Evolutionary conservation across 2,113 vertebrate genomes (phyloP).

Genomic region (Ictalurus punctatus): DNA sequence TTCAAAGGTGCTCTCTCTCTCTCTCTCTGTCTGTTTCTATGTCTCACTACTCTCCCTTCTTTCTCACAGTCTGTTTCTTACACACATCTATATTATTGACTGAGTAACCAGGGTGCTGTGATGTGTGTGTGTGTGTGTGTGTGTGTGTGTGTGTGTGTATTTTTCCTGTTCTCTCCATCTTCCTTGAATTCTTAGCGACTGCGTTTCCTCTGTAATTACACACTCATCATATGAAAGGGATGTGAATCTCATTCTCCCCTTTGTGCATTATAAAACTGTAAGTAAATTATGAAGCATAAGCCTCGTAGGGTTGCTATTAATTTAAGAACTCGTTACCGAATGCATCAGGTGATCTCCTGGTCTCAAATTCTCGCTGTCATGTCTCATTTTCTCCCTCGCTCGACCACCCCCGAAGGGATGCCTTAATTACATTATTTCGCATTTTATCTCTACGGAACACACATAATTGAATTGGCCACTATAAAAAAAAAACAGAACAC

Average conservation of each 20-base stretch:
- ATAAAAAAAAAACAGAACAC: neutral
- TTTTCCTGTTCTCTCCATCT: neutral
- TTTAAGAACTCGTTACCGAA: slow-evolving; percentile 47
- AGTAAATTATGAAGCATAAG: slow-evolving; percentile 32
- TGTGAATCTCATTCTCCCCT: slow-evolving; percentile 10
- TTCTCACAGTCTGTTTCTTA: neutral
- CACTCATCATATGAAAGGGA: slow-evolving; percentile 4
- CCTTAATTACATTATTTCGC: slow-evolving; percentile 48
- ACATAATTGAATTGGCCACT: slow-evolving; percentile 42
- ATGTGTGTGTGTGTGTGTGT: no score
- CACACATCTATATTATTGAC: neutral
- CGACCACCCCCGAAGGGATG: slow-evolving; percentile 35
- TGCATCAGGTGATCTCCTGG: slow-evolving; percentile 40
- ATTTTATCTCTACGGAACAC: slow-evolving; percentile 48
- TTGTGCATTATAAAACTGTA: slow-evolving; percentile 35
- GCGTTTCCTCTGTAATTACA: slow-evolving; percentile 23
- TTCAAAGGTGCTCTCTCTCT: neutral
- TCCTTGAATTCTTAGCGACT: neutral
- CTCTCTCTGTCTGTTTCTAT: neutral
- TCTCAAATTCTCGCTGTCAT: slow-evolving; percentile 16
- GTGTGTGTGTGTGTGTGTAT: no score
- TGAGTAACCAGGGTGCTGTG: neutral
- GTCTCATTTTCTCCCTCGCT: neutral
- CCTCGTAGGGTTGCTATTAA: slow-evolving; percentile 47
- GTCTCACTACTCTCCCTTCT: neutral